Evolutionary conservation across 2,888 invertebrate genomes (phyloP).

Genomic region (Oegoconia quadripuncta): DNA sequence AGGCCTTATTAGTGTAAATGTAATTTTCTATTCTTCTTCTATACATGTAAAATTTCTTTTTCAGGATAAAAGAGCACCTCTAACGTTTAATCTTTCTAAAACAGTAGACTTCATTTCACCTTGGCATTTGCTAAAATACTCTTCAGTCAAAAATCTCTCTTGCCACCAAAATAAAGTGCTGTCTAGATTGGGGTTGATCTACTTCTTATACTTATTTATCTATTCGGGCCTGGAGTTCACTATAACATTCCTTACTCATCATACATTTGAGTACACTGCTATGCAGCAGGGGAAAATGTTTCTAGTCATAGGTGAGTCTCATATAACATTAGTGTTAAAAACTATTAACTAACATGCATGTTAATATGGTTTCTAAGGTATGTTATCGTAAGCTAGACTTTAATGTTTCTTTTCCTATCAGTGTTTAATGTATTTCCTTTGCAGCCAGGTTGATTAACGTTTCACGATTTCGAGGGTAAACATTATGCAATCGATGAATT

Average conservation of each 20-base stretch:
- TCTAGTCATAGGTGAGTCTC: slow-evolving; percentile 87
- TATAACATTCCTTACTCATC: slow-evolving; percentile 96
- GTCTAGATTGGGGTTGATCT: slow-evolving; percentile 84
- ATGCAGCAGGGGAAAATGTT: slow-evolving; percentile 99
- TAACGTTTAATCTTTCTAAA: slow-evolving; percentile 83
- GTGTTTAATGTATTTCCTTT: too few species aligned
- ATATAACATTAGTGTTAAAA: neutral
- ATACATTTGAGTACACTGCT: slow-evolving; percentile 92
- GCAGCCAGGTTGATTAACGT: too few species aligned
- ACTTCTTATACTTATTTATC: slow-evolving; percentile 95
- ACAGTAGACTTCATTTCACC: slow-evolving; percentile 75
- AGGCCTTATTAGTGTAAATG: neutral
- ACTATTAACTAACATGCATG: too few species aligned
- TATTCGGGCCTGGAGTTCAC: slow-evolving; percentile 99
- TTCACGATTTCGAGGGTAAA: too few species aligned
- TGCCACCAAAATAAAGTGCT: slow-evolving; percentile 81
- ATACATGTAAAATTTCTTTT: slow-evolving; percentile 35
- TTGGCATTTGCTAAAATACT: slow-evolving; percentile 76
- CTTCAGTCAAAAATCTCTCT: slow-evolving; percentile 83
- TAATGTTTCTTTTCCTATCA: too few species aligned
- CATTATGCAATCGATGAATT: too few species aligned
- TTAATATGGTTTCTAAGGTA: too few species aligned
- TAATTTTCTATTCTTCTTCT: neutral
- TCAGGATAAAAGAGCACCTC: slow-evolving; percentile 84
- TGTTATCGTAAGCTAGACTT: too few species aligned